Evolutionary conservation across 2,113 vertebrate species (phyloP).

Genomic region (Ranitomeya variabilis): DNA sequence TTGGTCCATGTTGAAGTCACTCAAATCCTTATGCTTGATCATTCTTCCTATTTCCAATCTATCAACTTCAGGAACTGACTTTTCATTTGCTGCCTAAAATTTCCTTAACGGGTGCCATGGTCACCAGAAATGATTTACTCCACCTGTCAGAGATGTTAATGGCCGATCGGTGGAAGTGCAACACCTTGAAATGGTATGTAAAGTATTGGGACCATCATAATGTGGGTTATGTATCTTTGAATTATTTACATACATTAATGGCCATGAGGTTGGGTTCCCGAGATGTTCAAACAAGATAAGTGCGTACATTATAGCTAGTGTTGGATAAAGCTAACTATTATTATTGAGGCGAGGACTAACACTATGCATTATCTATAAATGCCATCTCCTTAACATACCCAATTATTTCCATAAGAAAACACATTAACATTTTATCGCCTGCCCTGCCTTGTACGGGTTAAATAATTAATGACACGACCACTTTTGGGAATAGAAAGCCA

Average conservation of each 20-base stretch:
- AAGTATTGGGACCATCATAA: not conserved
- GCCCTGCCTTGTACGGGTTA: not conserved
- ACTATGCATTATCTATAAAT: conserved; percentile 15
- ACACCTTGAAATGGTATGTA: not conserved
- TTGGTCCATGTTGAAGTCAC: too few relatives aligned
- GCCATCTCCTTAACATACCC: not conserved
- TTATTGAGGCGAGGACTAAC: not conserved
- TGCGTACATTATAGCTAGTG: not conserved
- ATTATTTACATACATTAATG: not conserved
- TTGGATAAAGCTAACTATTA: not conserved
- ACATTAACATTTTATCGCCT: conserved; percentile 12
- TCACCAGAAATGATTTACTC: too few relatives aligned
- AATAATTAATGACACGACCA: not conserved
- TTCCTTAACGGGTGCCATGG: too few relatives aligned
- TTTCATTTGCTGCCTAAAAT: too few relatives aligned
- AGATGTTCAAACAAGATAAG: not conserved
- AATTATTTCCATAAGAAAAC: conserved; percentile 15
- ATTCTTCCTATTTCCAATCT: too few relatives aligned
- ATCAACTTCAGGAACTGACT: too few relatives aligned
- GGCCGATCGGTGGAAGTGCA: too few relatives aligned
- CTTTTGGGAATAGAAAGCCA: conserved; percentile 26
- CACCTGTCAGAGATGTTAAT: too few relatives aligned
- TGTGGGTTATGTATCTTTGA: not conserved
- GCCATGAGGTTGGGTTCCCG: not conserved
- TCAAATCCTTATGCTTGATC: too few relatives aligned